Percentiles rank a stretch among this genome's conserved stretches.
phyloP scores from a whole-genome alignment of 2,113 vertebrate species.

The Petroica traversi region DNA sequence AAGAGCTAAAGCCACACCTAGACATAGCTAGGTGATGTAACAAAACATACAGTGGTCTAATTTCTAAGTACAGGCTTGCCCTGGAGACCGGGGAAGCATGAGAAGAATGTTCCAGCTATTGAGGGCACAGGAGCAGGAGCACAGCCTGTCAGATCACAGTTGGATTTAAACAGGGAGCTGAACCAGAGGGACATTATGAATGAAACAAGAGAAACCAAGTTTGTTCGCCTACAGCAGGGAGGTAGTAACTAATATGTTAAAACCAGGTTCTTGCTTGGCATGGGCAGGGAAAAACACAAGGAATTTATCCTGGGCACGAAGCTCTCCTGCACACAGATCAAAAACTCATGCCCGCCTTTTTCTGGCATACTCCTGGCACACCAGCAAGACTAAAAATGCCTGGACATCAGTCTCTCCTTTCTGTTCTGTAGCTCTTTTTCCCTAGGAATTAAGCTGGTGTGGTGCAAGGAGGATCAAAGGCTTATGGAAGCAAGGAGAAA shows the following conservation, averaged over 20 bases:
- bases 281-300: background rate
- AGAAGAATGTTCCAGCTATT: slow-evolving; percentile 58
- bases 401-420: background rate
- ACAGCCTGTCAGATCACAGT: background rate
- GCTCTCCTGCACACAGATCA: background rate
- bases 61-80: slow-evolving; percentile 63
- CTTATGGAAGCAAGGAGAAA: accelerated
- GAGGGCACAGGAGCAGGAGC: background rate
- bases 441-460: background rate
- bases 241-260: background rate
- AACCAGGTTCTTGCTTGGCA: background rate
- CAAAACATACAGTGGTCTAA: background rate
- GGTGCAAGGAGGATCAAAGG: background rate
- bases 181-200: background rate
- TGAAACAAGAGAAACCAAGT: background rate
- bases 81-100: slow-evolving; percentile 10
- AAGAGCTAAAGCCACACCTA: slow-evolving; percentile 10
- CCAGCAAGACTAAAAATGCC: background rate
- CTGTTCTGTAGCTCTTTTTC: background rate
- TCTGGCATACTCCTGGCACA: background rate
- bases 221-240: background rate
- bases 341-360: background rate
- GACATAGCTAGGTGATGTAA: slow-evolving; percentile 10
- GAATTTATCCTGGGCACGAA: background rate
- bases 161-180: background rate